These are phyloP conservation scores for Lasioglossum oenotherae DNA, from an alignment of 2,888 invertebrate genomes.

Conservation along the genomic window DNA sequence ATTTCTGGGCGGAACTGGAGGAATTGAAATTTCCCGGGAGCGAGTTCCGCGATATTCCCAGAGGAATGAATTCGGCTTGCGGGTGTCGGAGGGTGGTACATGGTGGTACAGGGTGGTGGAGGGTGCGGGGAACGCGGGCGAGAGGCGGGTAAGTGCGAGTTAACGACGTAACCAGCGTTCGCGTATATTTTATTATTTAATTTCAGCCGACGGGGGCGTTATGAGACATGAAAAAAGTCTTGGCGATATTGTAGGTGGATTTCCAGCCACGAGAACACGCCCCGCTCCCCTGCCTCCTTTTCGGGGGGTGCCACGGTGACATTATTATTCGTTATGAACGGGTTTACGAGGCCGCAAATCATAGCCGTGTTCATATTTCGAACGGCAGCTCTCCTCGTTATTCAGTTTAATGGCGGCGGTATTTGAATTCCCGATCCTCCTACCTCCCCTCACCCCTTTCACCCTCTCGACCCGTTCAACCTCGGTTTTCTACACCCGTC, in stretches of 20 bases:
- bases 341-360: constrained; percentile 85
- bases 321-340: constrained; percentile 85
- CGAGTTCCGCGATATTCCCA: not conserved
- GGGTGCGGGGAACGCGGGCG: not conserved
- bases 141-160: constrained; percentile 48
- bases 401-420: constrained; percentile 83
- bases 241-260: constrained; percentile 82
- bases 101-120: not conserved
- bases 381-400: constrained; percentile 83
- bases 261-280: constrained; percentile 73
- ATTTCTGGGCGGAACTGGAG: not conserved
- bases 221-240: constrained; percentile 82
- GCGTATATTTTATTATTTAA: constrained; percentile 84
- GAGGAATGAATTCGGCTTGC: not conserved
- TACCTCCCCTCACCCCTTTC: constrained; percentile 58
- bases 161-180: constrained; percentile 61
- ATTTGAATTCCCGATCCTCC: constrained; percentile 84
- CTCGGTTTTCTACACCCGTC: constrained; percentile 10
- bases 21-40: not conserved
- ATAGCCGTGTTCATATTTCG: constrained; percentile 84
- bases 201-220: constrained; percentile 79
- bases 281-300: constrained; percentile 17
- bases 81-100: not conserved
- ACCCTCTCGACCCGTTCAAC: constrained; percentile 11
- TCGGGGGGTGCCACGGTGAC: constrained; percentile 76